Percentiles rank a stretch among this genome's conserved stretches.
These are phyloP conservation scores for Ormyrus labotus DNA, from an alignment of 2,888 invertebrate species.

Conservation along the genomic window DNA sequence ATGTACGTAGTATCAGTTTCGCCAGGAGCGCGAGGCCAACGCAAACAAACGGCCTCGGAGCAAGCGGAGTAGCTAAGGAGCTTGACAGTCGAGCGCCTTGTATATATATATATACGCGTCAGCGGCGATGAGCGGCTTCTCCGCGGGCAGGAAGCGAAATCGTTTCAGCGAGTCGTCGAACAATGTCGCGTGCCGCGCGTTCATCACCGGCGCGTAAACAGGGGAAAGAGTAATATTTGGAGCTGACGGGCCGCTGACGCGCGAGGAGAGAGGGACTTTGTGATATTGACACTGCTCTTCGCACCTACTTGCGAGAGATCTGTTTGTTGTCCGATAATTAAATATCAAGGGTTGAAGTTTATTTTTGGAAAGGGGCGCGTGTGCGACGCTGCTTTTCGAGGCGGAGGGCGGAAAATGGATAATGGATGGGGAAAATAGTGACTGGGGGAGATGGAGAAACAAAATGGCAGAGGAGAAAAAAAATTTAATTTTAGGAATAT, in stretches of 20 bases:
- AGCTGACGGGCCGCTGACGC: slow-evolving; percentile 18
- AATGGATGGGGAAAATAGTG: too few relatives aligned
- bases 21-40: slow-evolving; percentile 15
- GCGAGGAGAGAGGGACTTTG: neutral
- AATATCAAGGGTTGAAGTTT: too few relatives aligned
- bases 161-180: slow-evolving; percentile 14
- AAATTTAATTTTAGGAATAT: too few relatives aligned
- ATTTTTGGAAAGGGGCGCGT: too few relatives aligned
- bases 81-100: neutral
- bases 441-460: too few relatives aligned
- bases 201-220: slow-evolving; percentile 40
- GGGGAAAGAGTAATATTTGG: slow-evolving; percentile 41
- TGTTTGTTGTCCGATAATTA: too few relatives aligned
- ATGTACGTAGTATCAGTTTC: slow-evolving; percentile 47
- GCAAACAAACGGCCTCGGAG: slow-evolving; percentile 30
- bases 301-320: slow-evolving; percentile 15
- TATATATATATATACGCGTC: slow-evolving; percentile 19
- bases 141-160: slow-evolving; percentile 19
- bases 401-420: too few relatives aligned
- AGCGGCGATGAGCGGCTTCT: neutral
- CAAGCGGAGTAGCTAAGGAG: neutral
- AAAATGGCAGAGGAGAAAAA: too few relatives aligned
- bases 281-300: slow-evolving; percentile 17
- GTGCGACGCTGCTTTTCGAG: too few relatives aligned
- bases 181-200: slow-evolving; percentile 33